Evolutionary conservation across 2,888 invertebrate genomes (phyloP), one percentile per base, ranked within the genome.

Genomic region (Autographa gamma): DNA sequence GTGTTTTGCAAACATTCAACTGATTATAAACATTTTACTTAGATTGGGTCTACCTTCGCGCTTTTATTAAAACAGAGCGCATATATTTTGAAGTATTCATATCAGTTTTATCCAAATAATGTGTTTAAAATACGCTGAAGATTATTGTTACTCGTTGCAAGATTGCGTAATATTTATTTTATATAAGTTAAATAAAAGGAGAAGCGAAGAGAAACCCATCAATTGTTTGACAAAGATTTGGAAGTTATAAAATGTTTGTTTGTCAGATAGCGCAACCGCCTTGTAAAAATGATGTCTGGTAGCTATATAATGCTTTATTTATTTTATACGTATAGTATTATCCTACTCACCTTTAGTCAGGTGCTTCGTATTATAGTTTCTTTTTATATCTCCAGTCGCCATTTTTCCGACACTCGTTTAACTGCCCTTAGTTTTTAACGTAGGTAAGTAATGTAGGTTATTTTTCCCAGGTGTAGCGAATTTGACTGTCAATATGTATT

Each of bases 291-390:
- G 6, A 48, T 2, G 16, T n/a, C n/a, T 5, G 48, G 2, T 16
- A 43, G 13, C 11, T 14, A 43, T 14, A 43, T 43, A 16, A 16
- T n/a, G 7, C n/a, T 48, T 48, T 38, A 38, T 38, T 48, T 48
- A 48, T 43, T 7, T 4, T n/a, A n/a, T 16, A 6, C n/a, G 6
- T 7, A 48, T 48, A n/a, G 6, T n/a, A n/a, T n/a, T n/a, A n/a
- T 16, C 8, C 6, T 67, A 88, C 92, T 84, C 73, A 94, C 95
- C 95, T 90, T 88, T 92, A 73, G 71, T 88, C 52, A 95, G 86
- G 86, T 95, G 95, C 80, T 92, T 95, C 32, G 91, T 86, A 85
- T 95, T 90, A 74, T 90, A 91, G 74, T 95, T 88, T 41, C 91
- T 84, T 69, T 85, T 90, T 66, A 85, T 83, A 77, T 88, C 90